These are phyloP conservation scores for Drosophila ambigua DNA, from an alignment of 1,140 invertebrate species.

Conservation along the genomic window DNA sequence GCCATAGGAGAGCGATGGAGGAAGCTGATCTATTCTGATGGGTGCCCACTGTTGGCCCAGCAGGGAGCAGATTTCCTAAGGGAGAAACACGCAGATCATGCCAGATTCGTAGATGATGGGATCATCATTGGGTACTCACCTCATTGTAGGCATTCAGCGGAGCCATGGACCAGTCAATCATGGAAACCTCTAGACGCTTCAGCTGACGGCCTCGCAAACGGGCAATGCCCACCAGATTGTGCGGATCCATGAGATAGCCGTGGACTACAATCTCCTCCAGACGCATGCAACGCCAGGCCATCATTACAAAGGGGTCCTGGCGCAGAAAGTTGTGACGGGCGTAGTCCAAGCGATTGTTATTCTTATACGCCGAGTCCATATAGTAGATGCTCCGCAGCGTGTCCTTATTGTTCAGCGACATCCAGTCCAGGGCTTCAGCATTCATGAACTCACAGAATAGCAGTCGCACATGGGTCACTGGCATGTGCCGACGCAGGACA, in stretches of 20 bases:
- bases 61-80: constrained; percentile 84
- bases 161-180: constrained; percentile 84
- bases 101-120: no score
- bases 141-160: constrained; percentile 65
- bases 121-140: constrained; percentile 42
- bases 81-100: background rate
- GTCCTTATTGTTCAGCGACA: constrained; percentile 87
- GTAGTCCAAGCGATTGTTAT: constrained; percentile 70
- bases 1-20: constrained; percentile 75
- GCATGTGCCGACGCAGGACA: constrained; percentile 89
- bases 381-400: constrained; percentile 88
- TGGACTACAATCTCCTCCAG: constrained; percentile 88
- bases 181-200: constrained; percentile 87
- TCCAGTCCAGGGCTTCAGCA: constrained; percentile 84
- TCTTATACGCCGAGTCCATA: constrained; percentile 87
- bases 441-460: constrained; percentile 90
- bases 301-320: constrained; percentile 90
- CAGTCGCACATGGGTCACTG: constrained; percentile 89
- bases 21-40: constrained; percentile 75
- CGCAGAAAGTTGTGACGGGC: constrained; percentile 59
- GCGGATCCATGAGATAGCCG: constrained; percentile 80
- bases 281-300: constrained; percentile 90
- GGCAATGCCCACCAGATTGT: constrained; percentile 89
- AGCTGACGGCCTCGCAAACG: constrained; percentile 87
- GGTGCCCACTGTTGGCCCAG: constrained; percentile 84